Conservation (phyloP, 2,113 vertebrate species). For the Microtus oregoni region DNA sequence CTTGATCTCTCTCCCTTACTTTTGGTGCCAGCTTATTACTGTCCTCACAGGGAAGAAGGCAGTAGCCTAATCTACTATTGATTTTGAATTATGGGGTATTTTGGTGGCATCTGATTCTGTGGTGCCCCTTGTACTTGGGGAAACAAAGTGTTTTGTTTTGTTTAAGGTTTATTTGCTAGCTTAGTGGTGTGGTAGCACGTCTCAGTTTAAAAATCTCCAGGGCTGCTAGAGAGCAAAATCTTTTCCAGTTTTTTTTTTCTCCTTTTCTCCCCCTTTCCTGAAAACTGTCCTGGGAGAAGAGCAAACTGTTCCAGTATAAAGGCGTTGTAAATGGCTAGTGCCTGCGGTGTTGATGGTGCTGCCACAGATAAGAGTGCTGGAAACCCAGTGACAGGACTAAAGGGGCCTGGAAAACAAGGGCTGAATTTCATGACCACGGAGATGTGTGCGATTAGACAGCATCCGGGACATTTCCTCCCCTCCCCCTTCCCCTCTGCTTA, state of each 20-base stretch:
- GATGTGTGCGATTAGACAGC: constrained; percentile 8
- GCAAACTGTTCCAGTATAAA: constrained; percentile 36
- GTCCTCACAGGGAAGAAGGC: background rate
- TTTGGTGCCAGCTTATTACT: constrained; percentile 16
- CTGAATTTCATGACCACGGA: constrained; percentile 3
- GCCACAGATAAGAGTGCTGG: background rate
- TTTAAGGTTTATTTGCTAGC: constrained; percentile 24
- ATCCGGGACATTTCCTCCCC: background rate
- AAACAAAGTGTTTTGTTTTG: background rate
- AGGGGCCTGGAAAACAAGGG: background rate
- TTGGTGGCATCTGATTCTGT: constrained; percentile 50
- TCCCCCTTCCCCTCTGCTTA: rapidly evolving
- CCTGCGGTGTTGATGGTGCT: constrained; percentile 33
- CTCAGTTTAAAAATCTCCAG: constrained; percentile 36
- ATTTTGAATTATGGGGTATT: constrained; percentile 52
- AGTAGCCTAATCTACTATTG: background rate
- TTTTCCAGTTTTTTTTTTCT: constrained; percentile 26
- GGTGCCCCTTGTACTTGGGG: background rate
- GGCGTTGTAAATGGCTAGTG: constrained; percentile 56
- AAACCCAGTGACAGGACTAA: background rate
- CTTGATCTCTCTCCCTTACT: background rate
- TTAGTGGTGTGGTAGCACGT: constrained; percentile 43
- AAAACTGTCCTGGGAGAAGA: constrained; percentile 49
- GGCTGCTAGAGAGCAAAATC: background rate
- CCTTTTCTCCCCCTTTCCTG: background rate